Percentiles rank a stretch among this genome's conserved stretches.
phyloP scores from a whole-genome alignment of 2,797 vertebrate species.

The Hoplostethus mediterraneus region DNA sequence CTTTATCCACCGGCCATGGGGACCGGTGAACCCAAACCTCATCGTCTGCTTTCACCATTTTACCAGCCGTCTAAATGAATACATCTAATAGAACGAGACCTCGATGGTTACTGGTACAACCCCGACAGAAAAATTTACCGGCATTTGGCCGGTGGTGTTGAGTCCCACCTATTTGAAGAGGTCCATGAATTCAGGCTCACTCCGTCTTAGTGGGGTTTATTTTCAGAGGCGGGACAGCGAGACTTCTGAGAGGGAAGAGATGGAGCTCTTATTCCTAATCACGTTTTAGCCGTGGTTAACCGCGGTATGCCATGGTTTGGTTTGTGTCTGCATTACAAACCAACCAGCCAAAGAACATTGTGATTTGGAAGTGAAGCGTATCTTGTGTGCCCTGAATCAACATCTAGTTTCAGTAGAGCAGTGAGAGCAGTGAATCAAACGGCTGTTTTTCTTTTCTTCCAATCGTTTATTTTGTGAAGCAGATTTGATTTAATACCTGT shows the following conservation, averaged over 20 bases:
- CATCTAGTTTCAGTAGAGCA: too few species aligned
- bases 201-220: constrained; percentile 1
- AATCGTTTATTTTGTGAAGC: not conserved
- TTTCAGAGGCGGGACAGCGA: constrained; percentile 14
- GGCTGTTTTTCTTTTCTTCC: too few species aligned
- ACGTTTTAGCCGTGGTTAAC: constrained; percentile 3
- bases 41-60: not conserved
- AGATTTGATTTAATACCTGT: not conserved
- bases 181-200: constrained; percentile 29
- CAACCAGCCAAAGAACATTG: not conserved
- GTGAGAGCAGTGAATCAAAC: too few species aligned
- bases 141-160: constrained; percentile 19
- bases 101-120: constrained; percentile 37
- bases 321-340: constrained; percentile 5
- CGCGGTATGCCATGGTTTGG: not conserved
- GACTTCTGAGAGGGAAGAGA: not conserved
- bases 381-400: too few species aligned
- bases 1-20: not conserved
- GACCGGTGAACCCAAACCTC: not conserved
- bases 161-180: constrained; percentile 44
- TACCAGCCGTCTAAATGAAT: not conserved
- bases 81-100: constrained; percentile 33
- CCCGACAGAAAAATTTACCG: constrained; percentile 19
- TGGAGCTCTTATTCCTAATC: constrained; percentile 6
- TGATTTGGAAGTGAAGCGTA: not conserved